These are phyloP conservation scores for Merluccius polli DNA, from an alignment of 2,797 vertebrate genomes.

Conservation along the genomic window DNA sequence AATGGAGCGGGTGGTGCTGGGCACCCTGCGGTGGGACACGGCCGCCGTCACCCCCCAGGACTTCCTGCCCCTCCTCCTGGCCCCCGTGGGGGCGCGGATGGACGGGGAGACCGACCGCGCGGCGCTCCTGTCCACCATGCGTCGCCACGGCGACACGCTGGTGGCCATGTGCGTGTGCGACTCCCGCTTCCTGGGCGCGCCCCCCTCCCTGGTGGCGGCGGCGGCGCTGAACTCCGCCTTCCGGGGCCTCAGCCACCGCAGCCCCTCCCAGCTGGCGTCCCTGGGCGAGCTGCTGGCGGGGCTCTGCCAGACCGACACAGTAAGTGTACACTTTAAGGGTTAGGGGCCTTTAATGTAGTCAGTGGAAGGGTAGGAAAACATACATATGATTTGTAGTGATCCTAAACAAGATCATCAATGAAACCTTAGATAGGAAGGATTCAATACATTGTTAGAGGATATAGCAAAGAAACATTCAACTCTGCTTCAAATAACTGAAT, in stretches of 20 bases:
- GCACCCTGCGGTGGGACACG: slow-evolving; percentile 74
- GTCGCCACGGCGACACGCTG: slow-evolving; percentile 74
- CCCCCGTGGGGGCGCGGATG: slow-evolving; percentile 46
- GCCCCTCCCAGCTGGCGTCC: slow-evolving; percentile 35
- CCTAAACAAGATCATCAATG: too few species aligned
- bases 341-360: too few species aligned
- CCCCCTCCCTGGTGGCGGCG: slow-evolving; percentile 72
- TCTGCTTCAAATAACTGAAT: too few species aligned
- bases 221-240: slow-evolving; percentile 72
- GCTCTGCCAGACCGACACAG: slow-evolving; percentile 67
- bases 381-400: too few species aligned
- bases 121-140: slow-evolving; percentile 57
- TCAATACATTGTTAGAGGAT: too few species aligned
- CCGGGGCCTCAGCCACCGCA: slow-evolving; percentile 58
- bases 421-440: too few species aligned
- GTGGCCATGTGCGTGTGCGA: slow-evolving; percentile 74
- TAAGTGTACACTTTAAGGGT: slow-evolving; percentile 54
- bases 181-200: slow-evolving; percentile 68
- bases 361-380: too few species aligned
- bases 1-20: slow-evolving; percentile 75
- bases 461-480: too few species aligned
- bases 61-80: slow-evolving; percentile 74
- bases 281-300: slow-evolving; percentile 61
- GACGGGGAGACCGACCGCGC: slow-evolving; percentile 23
- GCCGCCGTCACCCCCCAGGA: slow-evolving; percentile 78